phyloP scores from a whole-genome alignment of 2,113 vertebrate genomes.

The Ahaetulla prasina region DNA sequence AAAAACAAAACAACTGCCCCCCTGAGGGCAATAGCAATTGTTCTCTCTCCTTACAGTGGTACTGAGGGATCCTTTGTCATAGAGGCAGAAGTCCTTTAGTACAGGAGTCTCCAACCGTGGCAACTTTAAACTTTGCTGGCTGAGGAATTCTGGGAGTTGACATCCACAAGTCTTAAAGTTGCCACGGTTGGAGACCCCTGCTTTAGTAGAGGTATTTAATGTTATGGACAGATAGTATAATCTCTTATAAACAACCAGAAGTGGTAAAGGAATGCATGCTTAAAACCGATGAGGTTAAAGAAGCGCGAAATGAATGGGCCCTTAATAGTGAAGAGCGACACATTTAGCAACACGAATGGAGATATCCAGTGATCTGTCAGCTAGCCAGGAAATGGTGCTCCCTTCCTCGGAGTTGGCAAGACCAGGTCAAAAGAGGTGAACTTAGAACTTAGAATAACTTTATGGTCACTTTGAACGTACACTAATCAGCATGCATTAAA shows the following conservation, averaged over 20 bases:
- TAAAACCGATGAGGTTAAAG: background rate
- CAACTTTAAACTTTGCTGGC: too few species aligned
- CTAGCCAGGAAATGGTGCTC: background rate
- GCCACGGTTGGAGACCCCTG: too few species aligned
- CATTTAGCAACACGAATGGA: background rate
- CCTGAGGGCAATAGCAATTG: background rate
- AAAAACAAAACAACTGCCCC: background rate
- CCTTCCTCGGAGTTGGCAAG: background rate
- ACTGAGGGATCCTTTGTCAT: background rate
- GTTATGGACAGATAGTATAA: background rate
- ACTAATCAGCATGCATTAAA: too few species aligned
- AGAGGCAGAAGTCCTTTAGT: background rate
- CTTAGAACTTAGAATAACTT: too few species aligned
- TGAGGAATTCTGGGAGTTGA: too few species aligned
- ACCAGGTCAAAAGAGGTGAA: too few species aligned
- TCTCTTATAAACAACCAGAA: background rate
- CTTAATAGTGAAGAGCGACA: background rate
- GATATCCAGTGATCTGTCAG: background rate
- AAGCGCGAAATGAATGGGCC: background rate
- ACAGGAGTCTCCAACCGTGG: too few species aligned
- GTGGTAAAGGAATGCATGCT: background rate
- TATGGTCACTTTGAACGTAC: too few species aligned
- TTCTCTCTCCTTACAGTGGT: background rate
- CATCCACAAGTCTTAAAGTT: too few species aligned
- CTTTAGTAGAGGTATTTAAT: background rate